A percentile compares a stretch with the other conserved stretches of the same genome.
Evolutionary conservation across 2,797 vertebrate species (phyloP).

Genomic region (Lacerta viridis): DNA sequence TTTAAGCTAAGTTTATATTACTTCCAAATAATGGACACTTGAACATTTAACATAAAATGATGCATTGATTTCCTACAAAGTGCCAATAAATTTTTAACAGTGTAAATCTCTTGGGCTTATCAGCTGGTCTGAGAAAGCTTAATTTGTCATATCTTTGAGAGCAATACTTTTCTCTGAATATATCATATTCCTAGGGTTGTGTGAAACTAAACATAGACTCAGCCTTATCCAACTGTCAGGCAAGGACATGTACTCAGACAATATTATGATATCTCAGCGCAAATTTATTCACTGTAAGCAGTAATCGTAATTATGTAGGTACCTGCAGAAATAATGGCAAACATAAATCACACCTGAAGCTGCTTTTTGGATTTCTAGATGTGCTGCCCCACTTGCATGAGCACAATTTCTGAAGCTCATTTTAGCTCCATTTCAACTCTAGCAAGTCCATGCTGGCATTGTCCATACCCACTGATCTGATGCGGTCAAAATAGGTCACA

Average conservation of each 20-base stretch:
- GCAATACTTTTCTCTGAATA: constrained; percentile 29
- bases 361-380: background rate
- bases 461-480: background rate
- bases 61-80: constrained; percentile 34
- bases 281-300: constrained; percentile 24
- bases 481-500: background rate
- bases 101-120: constrained; percentile 46
- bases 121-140: constrained; percentile 52
- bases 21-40: constrained; percentile 28
- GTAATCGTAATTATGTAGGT: constrained; percentile 41
- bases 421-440: background rate
- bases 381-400: background rate
- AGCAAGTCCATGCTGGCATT: background rate
- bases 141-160: constrained; percentile 57
- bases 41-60: background rate
- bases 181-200: constrained; percentile 42
- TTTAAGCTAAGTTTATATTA: constrained; percentile 3
- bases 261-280: constrained; percentile 9
- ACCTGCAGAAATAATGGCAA: constrained; percentile 10
- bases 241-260: constrained; percentile 59
- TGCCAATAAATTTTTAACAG: constrained; percentile 28
- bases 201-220: constrained; percentile 57
- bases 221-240: constrained; percentile 41
- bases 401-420: background rate
- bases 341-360: background rate